Base-by-base conservation (phyloP, 2,797 vertebrate species). In the Lemur catta region DNA sequence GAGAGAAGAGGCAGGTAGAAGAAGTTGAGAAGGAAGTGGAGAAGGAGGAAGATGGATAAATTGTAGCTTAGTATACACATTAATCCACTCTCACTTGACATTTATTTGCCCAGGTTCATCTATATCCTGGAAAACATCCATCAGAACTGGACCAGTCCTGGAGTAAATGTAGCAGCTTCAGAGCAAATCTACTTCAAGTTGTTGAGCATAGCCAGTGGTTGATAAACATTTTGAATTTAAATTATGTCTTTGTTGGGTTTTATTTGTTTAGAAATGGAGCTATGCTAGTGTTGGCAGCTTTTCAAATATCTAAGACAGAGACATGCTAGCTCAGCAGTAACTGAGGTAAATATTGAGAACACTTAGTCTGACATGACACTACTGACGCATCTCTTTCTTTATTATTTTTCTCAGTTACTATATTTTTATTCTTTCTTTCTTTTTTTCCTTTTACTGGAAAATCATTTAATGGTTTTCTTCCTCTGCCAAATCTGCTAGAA, bases 241-340 rank as follows among this genome's bases (percentile, higher is more conserved):
- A 86, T 72, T 92, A 72, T 89, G n/a, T 67, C 69, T 96, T 82
- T 6, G 8, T 92, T 84, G 57, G 57, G 8, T 93, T 97, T 92
- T 94, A 75, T 94, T 95, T 96, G 69, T 94, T 97, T 97, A 95
- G 74, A 94, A 97, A 86, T 81, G 30, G 43, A 86, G 61, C 33
- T 72, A 75, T 93, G 74, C 35, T 85, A 76, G 13, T 72, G 28
- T 76, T 95, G 84, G 92, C 88, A 95, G 85, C 90, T 97, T 94
- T 80, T 78, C 80, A 94, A 93, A 94, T 48, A 69, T 88, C 55
- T 75, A 81, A 89, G 57, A 87, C 50, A 92, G 67, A 95, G 74
- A 82, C 10, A 7, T 81, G 30, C 52, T 65, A 96, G 67, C 74
- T 97, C 78, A 95, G 63, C 57, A 93, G 41, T 89, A 82, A 91